Base-by-base conservation (phyloP, 2,797 vertebrate genomes). In the Glossophaga mutica region DNA sequence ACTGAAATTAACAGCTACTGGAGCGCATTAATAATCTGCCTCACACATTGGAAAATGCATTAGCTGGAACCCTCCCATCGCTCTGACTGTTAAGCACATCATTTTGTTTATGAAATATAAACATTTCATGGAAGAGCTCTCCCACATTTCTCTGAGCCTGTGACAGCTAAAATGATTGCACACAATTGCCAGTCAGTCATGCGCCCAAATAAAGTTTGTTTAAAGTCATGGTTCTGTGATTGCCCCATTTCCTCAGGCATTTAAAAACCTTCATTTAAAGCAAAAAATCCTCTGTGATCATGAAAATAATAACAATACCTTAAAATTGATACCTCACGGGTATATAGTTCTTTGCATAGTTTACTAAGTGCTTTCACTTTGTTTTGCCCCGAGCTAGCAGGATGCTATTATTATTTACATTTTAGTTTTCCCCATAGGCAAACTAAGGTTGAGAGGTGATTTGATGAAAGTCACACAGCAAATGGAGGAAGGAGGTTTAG, bases 1-100 rank as follows among this genome's bases (percentile, higher is more conserved):
- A 99, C 99, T 99, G 99, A 99, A 99, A 99, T 99, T 99, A 99
- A 99, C 99, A 99, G 99, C 99, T 99, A 99, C 99, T 99, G 99
- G 99, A 99, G 99, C 99, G 99, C 99, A 99, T 99, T 99, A 99
- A 99, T 99, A 99, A 99, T 99, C 99, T 99, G 98, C 98, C 99
- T 99, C 99, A 99, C 99, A 99, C 99, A 98, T 99, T 99, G 99
- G 99, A 98, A 99, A 98, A 99, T 98, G 99, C 99, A 99, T 99
- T 98, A 99, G 99, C 99, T 98, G 99, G 99, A 99, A 99, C 99
- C 99, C 98, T 98, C 98, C 99, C 99, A 98, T 99, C 98, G 98
- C 99, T 99, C 99, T 99, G 99, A 99, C 98, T 98, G 99, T 98
- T 99, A 99, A 99, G 99, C 99, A 99, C 99, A 99, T 99, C 98